A percentile compares a stretch with the other conserved stretches of the same genome.
Evolutionary conservation across 1,140 invertebrate genomes (phyloP).

Genomic region (Eriosoma lanigerum): DNA sequence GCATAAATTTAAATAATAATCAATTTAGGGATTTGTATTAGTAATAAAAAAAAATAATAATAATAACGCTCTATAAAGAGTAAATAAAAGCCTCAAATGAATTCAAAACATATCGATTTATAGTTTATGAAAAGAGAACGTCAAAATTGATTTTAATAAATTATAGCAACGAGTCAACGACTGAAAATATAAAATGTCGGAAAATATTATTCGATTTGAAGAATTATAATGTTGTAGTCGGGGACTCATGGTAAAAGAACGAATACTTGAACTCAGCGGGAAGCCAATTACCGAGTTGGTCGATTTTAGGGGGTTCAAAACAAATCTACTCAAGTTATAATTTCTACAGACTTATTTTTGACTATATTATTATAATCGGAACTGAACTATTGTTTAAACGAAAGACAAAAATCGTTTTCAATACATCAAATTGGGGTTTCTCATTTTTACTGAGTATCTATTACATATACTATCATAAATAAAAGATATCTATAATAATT

Average conservation of each 20-base stretch:
- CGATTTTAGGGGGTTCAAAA: background rate
- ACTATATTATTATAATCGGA: too few relatives aligned
- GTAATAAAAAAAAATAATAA: too few relatives aligned
- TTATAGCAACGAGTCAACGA: background rate
- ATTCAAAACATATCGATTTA: background rate
- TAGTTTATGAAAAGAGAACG: background rate
- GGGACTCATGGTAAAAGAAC: background rate
- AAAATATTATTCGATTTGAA: slow-evolving; percentile 17
- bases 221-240: background rate
- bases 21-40: too few relatives aligned
- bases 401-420: background rate
- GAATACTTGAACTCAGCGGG: background rate
- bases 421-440: background rate
- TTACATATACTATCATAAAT: too few relatives aligned
- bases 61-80: background rate
- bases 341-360: too few relatives aligned
- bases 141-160: background rate
- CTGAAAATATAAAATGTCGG: background rate
- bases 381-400: background rate
- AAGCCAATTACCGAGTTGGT: slow-evolving; percentile 44
- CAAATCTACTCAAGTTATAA: slow-evolving; percentile 11
- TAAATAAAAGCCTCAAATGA: background rate
- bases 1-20: too few relatives aligned
- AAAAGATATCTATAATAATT: too few relatives aligned
- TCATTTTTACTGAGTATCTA: too few relatives aligned